These are phyloP conservation scores for Muscidifurax raptorellus DNA, from an alignment of 1,140 invertebrate genomes.

Conservation along the genomic window DNA sequence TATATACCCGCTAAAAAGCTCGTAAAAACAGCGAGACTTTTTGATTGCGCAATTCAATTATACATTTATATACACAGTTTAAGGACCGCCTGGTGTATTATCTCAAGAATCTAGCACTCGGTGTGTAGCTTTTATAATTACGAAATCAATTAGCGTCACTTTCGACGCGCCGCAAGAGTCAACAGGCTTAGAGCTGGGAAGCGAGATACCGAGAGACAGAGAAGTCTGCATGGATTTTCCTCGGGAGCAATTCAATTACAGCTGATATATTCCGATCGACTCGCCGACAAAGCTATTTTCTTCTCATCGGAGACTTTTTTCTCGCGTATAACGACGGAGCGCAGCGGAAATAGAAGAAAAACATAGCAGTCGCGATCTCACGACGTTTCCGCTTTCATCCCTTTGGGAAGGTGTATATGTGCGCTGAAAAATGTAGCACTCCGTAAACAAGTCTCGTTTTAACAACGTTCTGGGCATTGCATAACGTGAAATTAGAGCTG, in stretches of 20 bases:
- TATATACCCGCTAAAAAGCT: neutral
- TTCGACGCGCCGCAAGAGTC: neutral
- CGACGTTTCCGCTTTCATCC: no score
- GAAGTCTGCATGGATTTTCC: neutral
- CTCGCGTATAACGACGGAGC: neutral
- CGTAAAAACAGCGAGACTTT: neutral
- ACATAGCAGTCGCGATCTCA: no score
- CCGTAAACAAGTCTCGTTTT: no score
- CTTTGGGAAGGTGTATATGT: no score
- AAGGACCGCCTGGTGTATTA: no score
- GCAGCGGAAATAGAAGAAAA: no score
- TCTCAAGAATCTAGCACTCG: neutral
- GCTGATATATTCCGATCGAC: neutral
- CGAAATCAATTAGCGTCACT: constrained; percentile 14
- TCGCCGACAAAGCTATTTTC: neutral
- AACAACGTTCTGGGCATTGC: neutral
- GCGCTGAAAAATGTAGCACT: no score
- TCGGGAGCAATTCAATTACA: neutral
- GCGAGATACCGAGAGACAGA: no score
- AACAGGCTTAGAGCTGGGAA: neutral
- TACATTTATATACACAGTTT: neutral
- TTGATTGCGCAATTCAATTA: constrained; percentile 4
- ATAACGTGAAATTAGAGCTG: neutral
- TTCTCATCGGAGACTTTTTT: neutral
- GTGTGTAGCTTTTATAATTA: constrained; percentile 17